Evolutionary conservation across 2,888 invertebrate species (phyloP).

Genomic region (Pristionchus exspectatus): DNA sequence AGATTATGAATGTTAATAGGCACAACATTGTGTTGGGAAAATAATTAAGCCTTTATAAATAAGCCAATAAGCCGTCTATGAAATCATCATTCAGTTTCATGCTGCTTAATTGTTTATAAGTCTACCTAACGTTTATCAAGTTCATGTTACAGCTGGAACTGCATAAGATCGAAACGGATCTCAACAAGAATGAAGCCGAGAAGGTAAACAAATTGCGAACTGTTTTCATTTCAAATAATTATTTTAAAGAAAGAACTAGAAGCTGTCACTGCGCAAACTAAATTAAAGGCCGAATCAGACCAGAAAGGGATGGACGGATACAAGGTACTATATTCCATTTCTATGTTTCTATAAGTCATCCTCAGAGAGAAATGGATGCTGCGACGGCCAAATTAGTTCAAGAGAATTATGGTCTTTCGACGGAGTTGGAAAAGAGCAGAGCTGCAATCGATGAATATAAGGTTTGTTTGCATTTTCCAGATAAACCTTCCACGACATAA

Average conservation of each 20-base stretch:
- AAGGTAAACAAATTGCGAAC: neutral
- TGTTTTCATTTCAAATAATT: neutral
- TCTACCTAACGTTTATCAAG: too few species aligned
- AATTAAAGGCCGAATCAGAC: neutral
- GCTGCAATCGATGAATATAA: neutral
- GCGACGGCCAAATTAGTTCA: neutral
- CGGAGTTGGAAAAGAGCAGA: neutral
- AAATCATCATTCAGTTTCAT: too few species aligned
- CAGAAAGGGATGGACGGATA: neutral
- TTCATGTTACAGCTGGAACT: neutral
- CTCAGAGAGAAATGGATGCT: neutral
- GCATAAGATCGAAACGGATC: neutral
- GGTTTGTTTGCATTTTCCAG: neutral
- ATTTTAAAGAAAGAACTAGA: neutral
- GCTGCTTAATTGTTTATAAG: too few species aligned
- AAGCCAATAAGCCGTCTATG: too few species aligned
- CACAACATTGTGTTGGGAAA: too few species aligned
- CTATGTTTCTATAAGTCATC: neutral
- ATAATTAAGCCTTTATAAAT: too few species aligned
- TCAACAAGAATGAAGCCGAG: conserved; percentile 2
- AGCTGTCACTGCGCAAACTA: neutral
- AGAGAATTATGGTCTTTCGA: neutral
- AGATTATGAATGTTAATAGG: too few species aligned
- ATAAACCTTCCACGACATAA: too few species aligned
- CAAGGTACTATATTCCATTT: neutral